These are phyloP conservation scores for Mus spicilegus DNA, from an alignment of 2,113 vertebrate species.

Conservation along the genomic window DNA sequence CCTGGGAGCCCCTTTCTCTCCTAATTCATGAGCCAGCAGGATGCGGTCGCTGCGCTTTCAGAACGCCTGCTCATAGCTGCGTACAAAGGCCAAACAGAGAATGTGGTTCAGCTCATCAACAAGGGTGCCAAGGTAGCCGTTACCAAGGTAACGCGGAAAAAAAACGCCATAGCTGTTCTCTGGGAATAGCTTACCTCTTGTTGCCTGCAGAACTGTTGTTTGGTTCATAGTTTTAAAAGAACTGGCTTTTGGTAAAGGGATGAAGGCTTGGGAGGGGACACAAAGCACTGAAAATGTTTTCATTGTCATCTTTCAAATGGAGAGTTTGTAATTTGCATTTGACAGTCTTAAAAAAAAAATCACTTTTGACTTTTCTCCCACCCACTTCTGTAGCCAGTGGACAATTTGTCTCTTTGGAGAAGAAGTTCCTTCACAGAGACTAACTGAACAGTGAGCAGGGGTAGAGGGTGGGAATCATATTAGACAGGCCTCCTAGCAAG, in stretches of 20 bases:
- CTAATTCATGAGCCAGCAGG: conserved; percentile 99
- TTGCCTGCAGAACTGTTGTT: conserved; percentile 75
- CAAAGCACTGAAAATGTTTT: conserved; percentile 48
- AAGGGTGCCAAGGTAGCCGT: conserved; percentile 97
- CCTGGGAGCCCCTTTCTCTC: conserved; percentile 85
- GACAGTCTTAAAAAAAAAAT: conserved; percentile 19
- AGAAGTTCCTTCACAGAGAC: conserved; percentile 12
- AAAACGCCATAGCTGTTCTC: conserved; percentile 80
- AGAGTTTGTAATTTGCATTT: conserved; percentile 57
- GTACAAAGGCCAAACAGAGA: conserved; percentile 97
- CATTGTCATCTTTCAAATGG: conserved; percentile 40
- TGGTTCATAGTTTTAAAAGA: conserved; percentile 76
- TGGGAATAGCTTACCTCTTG: conserved; percentile 80
- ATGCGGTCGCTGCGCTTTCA: conserved; percentile 96
- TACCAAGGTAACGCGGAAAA: conserved; percentile 95
- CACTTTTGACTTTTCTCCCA: conserved; percentile 11
- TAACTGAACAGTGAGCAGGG: not conserved
- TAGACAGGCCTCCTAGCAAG: not conserved
- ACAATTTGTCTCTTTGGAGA: conserved; percentile 1
- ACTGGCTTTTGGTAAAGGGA: conserved; percentile 13
- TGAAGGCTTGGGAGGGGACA: conserved; percentile 26
- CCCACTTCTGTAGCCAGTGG: not conserved
- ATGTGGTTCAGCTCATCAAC: conserved; percentile 99
- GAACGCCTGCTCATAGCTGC: conserved; percentile 98
- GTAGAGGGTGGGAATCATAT: not conserved